These are phyloP conservation scores for Scatophagus argus DNA, from an alignment of 2,113 vertebrate genomes.

Conservation along the genomic window DNA sequence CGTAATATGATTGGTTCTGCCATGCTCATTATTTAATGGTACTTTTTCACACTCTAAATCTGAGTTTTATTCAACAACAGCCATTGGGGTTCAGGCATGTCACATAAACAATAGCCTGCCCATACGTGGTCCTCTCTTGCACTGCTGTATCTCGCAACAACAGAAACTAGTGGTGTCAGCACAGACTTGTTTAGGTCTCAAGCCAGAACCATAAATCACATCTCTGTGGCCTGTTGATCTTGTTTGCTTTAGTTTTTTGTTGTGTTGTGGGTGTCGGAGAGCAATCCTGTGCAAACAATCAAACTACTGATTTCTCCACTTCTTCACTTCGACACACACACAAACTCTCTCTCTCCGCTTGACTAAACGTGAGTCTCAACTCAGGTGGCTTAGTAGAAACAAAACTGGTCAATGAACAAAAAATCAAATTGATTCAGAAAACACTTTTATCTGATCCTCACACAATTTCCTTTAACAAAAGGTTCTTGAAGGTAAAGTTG, in stretches of 20 bases:
- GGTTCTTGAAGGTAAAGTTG: background rate
- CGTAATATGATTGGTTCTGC: slow-evolving; percentile 17
- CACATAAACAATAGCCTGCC: slow-evolving; percentile 2
- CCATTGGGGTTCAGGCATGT: background rate
- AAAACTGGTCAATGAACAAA: slow-evolving; percentile 24
- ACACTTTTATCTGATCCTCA: slow-evolving; percentile 2
- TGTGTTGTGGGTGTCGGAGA: slow-evolving; percentile 12
- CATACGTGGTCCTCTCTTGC: background rate
- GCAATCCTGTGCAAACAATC: slow-evolving; percentile 51
- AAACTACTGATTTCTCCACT: slow-evolving; percentile 19
- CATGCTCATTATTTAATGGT: slow-evolving; percentile 9
- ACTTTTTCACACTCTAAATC: background rate
- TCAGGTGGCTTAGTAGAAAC: background rate
- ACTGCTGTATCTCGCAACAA: slow-evolving; percentile 16
- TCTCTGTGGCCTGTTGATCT: slow-evolving; percentile 30
- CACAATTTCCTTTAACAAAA: slow-evolving; percentile 12
- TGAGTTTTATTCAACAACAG: slow-evolving; percentile 2
- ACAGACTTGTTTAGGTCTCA: slow-evolving; percentile 28
- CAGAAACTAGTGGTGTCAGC: slow-evolving; percentile 44
- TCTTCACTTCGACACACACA: background rate
- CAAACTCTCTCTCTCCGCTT: background rate
- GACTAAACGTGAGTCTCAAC: slow-evolving; percentile 14
- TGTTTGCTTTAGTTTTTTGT: slow-evolving; percentile 33
- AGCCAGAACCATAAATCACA: slow-evolving; percentile 57
- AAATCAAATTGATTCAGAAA: background rate